These are phyloP conservation scores for Ornithorhynchus anatinus DNA, from an alignment of 2,113 vertebrate species.

Conservation along the genomic window DNA sequence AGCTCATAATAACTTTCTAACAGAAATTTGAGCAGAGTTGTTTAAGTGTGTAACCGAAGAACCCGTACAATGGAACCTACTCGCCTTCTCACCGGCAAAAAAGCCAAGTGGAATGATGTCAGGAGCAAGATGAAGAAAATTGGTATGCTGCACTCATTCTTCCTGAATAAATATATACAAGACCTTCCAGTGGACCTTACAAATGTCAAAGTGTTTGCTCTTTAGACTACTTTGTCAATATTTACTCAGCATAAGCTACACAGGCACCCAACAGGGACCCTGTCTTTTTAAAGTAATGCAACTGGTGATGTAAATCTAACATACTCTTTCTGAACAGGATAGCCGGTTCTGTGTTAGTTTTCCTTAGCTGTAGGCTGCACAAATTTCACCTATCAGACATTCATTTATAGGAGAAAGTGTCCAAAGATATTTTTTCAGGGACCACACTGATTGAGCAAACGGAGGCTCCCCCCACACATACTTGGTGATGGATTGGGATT, in stretches of 20 bases:
- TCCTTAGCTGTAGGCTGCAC: background rate
- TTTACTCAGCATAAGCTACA: constrained; percentile 75
- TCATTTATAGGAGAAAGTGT: background rate
- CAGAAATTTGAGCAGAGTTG: constrained; percentile 38
- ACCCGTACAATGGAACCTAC: background rate
- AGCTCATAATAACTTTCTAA: constrained; percentile 70
- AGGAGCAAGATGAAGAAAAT: constrained; percentile 61
- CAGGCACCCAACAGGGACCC: constrained; percentile 63
- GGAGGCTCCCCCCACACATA: too few relatives aligned
- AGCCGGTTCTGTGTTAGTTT: background rate
- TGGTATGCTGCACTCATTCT: constrained; percentile 70
- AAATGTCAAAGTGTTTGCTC: constrained; percentile 85
- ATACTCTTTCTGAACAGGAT: constrained; percentile 21
- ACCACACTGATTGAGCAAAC: background rate
- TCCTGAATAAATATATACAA: constrained; percentile 81
- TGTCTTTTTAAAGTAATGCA: constrained; percentile 49
- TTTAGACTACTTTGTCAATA: constrained; percentile 83
- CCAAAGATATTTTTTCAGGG: background rate
- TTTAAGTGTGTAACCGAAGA: constrained; percentile 8
- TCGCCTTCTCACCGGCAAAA: background rate
- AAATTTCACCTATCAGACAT: background rate
- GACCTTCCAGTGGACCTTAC: constrained; percentile 81
- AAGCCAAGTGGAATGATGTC: constrained; percentile 50
- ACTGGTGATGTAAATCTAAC: constrained; percentile 45
- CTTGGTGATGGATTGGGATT: too few relatives aligned